phyloP scores from a whole-genome alignment of 2,797 vertebrate genomes.

The Emydoidea blandingii region DNA sequence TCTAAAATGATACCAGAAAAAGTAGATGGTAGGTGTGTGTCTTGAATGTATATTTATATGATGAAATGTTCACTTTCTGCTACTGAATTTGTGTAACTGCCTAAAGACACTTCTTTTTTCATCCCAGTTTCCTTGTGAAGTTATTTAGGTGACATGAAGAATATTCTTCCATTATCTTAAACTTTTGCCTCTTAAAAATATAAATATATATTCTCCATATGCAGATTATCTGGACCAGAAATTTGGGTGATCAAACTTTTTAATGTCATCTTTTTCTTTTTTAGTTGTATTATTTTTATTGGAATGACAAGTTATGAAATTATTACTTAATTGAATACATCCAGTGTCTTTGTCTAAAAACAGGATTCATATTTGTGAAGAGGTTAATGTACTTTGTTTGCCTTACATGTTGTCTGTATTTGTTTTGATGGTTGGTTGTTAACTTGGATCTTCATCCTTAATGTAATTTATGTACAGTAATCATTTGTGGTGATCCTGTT shows the following conservation, averaged over 20 bases:
- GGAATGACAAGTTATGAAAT: not conserved
- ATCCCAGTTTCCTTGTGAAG: not conserved
- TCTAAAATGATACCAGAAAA: not conserved
- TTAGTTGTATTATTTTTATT: not conserved
- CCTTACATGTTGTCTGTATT: not conserved
- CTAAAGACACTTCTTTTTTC: not conserved
- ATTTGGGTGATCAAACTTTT: not conserved
- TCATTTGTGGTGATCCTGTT: not conserved
- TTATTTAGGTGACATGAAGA: not conserved
- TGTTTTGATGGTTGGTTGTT: not conserved
- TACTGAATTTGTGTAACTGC: not conserved
- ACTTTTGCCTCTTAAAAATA: not conserved
- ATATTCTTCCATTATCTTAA: not conserved
- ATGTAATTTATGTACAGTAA: not conserved
- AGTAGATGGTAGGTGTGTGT: not conserved
- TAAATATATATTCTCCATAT: not conserved
- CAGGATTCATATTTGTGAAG: not conserved
- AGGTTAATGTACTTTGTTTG: not conserved
- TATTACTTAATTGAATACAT: not conserved
- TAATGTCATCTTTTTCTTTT: accelerated
- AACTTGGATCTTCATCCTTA: not conserved
- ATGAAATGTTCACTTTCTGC: not conserved
- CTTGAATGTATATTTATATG: not conserved
- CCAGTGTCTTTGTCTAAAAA: not conserved
- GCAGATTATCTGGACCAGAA: not conserved